Evolutionary conservation across 2,113 vertebrate species (phyloP), one percentile per base, ranked within the genome.

Genomic region (Proterorhinus semilunaris): DNA sequence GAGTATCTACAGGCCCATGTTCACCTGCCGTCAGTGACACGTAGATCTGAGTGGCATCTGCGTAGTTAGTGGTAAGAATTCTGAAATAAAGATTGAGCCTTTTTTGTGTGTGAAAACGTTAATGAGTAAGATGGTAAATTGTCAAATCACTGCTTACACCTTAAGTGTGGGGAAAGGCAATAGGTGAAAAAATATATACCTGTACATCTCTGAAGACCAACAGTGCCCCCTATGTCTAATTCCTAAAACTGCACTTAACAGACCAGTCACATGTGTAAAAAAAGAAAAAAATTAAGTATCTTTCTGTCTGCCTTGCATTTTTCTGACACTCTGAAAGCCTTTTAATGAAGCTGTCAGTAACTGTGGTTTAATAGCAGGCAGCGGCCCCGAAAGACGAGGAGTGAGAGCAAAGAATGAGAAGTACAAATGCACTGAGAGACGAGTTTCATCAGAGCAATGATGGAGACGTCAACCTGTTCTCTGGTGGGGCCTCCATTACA

Each of bases 141-240:
- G 52, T 76, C 72, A 83, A 83, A 74, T 83, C 67, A 81, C 83
- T 87, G 53, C 68, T 74, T 80, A 69, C 66, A 69, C 78, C 65
- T 55, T 54, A 71, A 9, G 27, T 57, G n/a, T 54, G 54, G 64
- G 43, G 51, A 75, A 7, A 69, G 58, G 45, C 52, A 55, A 50
- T 27, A 17, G 10, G 16, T 44, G 11, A 46, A 36, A 36, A 46
- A 63, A n/a, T n/a, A n/a, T 54, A 47, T 15, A 21, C 21, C 21
- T 21, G 21, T 21, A 53, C 15, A 47, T 3, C 17, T 2, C 12
- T 43, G 27, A 0, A 78, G 79, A 71, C 15, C 78, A 83, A 85
- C 78, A 89, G 88, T 73, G 81, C 81, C 86, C 83, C 81, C 88
- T 88, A 45, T 80, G 70, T 76, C 58, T 46, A 44, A 59, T 27